These are phyloP conservation scores for Prunella fulvescens DNA, from an alignment of 2,113 vertebrate species.

Conservation along the genomic window DNA sequence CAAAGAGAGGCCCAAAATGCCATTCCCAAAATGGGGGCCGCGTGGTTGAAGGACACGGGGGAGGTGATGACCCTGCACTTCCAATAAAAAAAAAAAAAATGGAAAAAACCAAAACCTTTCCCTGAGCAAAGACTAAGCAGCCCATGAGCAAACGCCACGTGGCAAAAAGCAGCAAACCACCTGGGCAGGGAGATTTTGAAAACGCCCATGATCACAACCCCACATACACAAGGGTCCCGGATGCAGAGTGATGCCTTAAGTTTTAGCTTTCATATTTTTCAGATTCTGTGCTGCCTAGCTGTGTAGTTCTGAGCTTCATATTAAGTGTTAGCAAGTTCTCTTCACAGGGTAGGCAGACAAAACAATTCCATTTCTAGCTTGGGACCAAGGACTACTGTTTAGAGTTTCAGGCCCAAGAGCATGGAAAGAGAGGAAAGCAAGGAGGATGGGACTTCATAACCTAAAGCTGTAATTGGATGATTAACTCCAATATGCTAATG, in stretches of 20 bases:
- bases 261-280: not conserved
- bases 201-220: fast-evolving
- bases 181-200: no score
- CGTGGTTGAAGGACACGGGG: not conserved
- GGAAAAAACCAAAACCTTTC: not conserved
- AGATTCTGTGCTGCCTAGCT: not conserved
- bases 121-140: not conserved
- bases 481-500: not conserved
- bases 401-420: not conserved
- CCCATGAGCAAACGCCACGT: fast-evolving
- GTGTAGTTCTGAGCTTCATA: not conserved
- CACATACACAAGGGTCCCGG: not conserved
- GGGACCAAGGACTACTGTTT: not conserved
- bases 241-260: not conserved
- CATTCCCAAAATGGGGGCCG: not conserved
- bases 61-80: not conserved
- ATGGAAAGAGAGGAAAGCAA: not conserved
- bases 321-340: not conserved
- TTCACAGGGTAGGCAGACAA: not conserved
- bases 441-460: not conserved
- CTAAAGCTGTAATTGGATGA: not conserved
- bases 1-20: not conserved
- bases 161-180: not conserved
- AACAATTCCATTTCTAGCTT: not conserved
- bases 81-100: no score